phyloP scores from a whole-genome alignment of 2,888 invertebrate genomes.

The Scrobipalpa atriplicella region DNA sequence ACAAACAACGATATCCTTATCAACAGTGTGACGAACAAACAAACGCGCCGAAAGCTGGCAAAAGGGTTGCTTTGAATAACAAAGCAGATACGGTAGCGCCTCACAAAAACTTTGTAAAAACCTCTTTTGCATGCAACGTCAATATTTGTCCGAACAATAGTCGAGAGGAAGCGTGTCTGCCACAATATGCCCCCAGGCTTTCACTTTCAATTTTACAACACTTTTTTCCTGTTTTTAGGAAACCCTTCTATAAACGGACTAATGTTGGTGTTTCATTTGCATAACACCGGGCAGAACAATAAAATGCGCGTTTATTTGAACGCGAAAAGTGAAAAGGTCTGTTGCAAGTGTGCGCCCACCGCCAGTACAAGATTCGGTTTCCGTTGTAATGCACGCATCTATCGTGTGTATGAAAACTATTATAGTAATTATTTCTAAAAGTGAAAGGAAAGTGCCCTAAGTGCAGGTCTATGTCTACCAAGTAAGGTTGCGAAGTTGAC shows the following conservation, averaged over 20 bases:
- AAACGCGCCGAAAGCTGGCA: constrained; percentile 59
- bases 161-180: constrained; percentile 66
- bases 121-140: constrained; percentile 79
- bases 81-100: constrained; percentile 73
- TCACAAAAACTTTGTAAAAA: constrained; percentile 76
- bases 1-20: constrained; percentile 56
- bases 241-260: constrained; percentile 73
- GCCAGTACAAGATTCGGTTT: constrained; percentile 70
- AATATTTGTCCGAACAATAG: constrained; percentile 76
- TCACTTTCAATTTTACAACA: constrained; percentile 63
- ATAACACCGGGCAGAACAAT: constrained; percentile 75
- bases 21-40: constrained; percentile 54
- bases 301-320: constrained; percentile 67
- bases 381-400: constrained; percentile 65
- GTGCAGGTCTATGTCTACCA: constrained; percentile 18
- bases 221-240: constrained; percentile 62
- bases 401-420: not conserved
- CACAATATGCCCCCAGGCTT: constrained; percentile 76
- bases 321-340: constrained; percentile 79
- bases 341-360: constrained; percentile 54
- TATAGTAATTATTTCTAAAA: constrained; percentile 13
- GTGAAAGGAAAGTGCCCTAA: constrained; percentile 12
- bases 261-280: constrained; percentile 75
- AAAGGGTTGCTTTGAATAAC: constrained; percentile 77
- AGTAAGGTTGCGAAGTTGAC: constrained; percentile 11